phyloP scores from a whole-genome alignment of 2,797 vertebrate species.

The Neoniphon sammara region DNA sequence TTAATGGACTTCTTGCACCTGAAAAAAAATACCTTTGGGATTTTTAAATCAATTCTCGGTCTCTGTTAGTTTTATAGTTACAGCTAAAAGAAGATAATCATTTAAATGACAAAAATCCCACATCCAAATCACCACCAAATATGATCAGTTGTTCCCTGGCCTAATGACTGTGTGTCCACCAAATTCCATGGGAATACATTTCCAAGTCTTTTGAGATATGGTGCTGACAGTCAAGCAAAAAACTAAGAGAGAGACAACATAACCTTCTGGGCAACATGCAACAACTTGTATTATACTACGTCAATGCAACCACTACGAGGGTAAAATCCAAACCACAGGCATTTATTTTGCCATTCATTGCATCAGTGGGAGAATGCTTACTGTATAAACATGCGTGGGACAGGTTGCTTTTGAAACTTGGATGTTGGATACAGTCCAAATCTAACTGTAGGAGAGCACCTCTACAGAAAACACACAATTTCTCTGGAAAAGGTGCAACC shows the following conservation, averaged over 20 bases:
- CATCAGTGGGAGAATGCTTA: not conserved
- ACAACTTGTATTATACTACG: conserved; percentile 41
- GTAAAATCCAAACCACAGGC: not conserved
- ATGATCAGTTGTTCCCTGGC: too few species aligned
- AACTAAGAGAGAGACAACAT: not conserved
- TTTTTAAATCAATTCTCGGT: too few species aligned
- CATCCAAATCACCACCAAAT: too few species aligned
- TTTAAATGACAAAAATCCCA: too few species aligned
- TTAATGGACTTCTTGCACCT: too few species aligned
- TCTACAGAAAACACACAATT: conserved; percentile 26
- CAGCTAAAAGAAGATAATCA: too few species aligned
- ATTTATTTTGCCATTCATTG: conserved; percentile 3
- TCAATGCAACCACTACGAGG: not conserved
- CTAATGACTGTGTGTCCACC: not conserved
- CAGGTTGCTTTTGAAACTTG: not conserved
- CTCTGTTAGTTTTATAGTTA: too few species aligned
- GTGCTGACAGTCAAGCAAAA: not conserved
- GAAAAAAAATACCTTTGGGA: too few species aligned
- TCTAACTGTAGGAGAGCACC: conserved; percentile 24
- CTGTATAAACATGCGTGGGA: not conserved
- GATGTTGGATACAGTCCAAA: not conserved
- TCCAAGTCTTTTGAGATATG: not conserved
- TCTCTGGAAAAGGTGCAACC: conserved; percentile 39
- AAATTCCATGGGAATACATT: not conserved
- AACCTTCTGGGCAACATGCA: conserved; percentile 23